Percentiles rank a stretch among this genome's conserved stretches.
Evolutionary conservation across 2,113 vertebrate species (phyloP).

Genomic region (Bubo scandiacus): DNA sequence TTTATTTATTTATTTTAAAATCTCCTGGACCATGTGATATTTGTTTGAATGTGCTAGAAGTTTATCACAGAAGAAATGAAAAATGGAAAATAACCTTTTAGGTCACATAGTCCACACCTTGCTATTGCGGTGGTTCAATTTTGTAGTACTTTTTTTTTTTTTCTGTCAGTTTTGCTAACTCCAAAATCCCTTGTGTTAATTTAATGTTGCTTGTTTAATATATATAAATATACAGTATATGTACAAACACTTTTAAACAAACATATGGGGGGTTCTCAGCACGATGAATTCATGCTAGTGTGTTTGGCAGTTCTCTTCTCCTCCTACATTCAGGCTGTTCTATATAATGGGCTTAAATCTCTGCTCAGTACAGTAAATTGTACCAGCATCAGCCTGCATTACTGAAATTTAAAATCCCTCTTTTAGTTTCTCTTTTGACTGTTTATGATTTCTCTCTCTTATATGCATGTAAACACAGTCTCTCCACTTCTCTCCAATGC

Average conservation of each 20-base stretch:
- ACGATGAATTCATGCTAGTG: background rate
- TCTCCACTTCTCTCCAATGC: background rate
- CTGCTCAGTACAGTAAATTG: background rate
- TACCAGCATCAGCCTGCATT: background rate
- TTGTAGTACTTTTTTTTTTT: background rate
- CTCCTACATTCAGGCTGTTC: conserved; percentile 35
- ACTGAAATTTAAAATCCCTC: background rate
- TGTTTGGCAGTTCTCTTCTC: conserved; percentile 22
- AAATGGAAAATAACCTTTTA: background rate
- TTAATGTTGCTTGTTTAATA: background rate
- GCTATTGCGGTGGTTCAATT: background rate
- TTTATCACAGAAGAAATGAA: background rate
- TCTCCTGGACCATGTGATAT: background rate
- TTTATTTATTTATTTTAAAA: background rate
- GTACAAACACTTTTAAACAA: conserved; percentile 45
- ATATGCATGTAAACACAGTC: background rate
- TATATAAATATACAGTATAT: background rate
- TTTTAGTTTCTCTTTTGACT: background rate
- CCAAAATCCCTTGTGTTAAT: background rate
- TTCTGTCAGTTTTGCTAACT: background rate
- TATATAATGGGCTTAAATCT: background rate
- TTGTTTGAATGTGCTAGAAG: background rate
- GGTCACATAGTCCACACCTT: background rate
- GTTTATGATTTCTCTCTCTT: background rate
- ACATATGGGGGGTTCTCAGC: conserved; percentile 40